Evolutionary conservation across 2,113 vertebrate species (phyloP).

Genomic region (Nothobranchius kuhntae): DNA sequence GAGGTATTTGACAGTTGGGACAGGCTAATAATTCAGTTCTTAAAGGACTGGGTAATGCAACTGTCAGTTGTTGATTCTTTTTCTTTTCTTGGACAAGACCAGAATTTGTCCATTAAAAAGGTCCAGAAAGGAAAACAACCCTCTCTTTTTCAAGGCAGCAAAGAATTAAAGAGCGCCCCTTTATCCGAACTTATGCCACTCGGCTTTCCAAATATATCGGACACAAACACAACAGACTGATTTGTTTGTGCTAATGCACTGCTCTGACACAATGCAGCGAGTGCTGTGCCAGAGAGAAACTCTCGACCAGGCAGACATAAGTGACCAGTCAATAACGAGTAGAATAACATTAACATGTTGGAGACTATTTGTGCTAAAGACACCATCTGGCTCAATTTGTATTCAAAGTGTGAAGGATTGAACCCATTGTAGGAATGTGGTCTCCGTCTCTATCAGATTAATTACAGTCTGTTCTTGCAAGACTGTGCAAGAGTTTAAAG

Average conservation of each 20-base stretch:
- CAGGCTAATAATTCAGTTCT: conserved; percentile 13
- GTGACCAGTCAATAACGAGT: conserved; percentile 23
- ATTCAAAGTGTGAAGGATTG: conserved; percentile 21
- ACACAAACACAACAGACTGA: conserved; percentile 7
- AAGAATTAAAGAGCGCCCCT: background rate
- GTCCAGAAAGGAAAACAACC: conserved; percentile 13
- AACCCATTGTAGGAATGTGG: background rate
- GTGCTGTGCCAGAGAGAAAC: background rate
- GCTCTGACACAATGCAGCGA: background rate
- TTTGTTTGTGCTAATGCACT: conserved; percentile 18
- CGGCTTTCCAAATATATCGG: conserved; percentile 2
- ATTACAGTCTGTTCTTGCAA: background rate
- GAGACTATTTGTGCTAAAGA: conserved; percentile 24
- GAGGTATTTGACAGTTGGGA: conserved; percentile 9
- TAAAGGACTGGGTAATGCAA: conserved; percentile 4
- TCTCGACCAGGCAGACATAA: conserved; percentile 3
- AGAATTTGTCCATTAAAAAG: conserved; percentile 4
- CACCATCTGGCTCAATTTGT: conserved; percentile 41
- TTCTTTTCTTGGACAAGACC: conserved; percentile 8
- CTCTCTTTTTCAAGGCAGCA: background rate
- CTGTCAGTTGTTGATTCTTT: background rate
- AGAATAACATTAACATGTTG: conserved; percentile 32
- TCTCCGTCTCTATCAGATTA: background rate
- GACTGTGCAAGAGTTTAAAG: too few relatives aligned
- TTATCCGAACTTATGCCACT: background rate